Percentiles rank a stretch among this genome's conserved stretches.
phyloP scores from a whole-genome alignment of 2,797 vertebrate species.

The Poeciliopsis gracilis region DNA sequence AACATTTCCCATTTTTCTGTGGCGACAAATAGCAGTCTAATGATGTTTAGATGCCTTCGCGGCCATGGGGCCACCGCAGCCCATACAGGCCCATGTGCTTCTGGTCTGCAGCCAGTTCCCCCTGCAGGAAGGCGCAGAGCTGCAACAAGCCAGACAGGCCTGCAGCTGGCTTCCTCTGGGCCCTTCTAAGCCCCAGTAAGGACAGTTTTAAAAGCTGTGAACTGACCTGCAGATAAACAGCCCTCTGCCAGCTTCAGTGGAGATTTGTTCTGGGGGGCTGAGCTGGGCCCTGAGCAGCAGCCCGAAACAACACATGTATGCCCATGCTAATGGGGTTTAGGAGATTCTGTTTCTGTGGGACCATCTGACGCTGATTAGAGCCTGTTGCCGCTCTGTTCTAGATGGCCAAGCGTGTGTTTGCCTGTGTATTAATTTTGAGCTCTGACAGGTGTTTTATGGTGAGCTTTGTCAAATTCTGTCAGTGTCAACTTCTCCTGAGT shows the following conservation, averaged over 20 bases:
- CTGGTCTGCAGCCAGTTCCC: conserved; percentile 43
- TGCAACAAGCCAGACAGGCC: conserved; percentile 58
- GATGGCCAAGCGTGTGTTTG: conserved; percentile 46
- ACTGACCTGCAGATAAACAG: conserved; percentile 85
- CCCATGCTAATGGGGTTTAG: conserved; percentile 68
- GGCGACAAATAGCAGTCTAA: conserved; percentile 47
- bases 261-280: conserved; percentile 60
- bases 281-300: conserved; percentile 63
- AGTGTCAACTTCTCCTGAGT: conserved; percentile 38
- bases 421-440: conserved; percentile 47
- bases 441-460: conserved; percentile 40
- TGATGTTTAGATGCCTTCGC: conserved; percentile 30
- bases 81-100: conserved; percentile 31
- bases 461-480: conserved; percentile 43
- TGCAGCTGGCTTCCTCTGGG: conserved; percentile 70
- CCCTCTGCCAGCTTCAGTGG: conserved; percentile 72
- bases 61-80: conserved; percentile 24
- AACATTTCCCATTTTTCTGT: conserved; percentile 51
- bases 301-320: conserved; percentile 49
- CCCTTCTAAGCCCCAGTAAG: conserved; percentile 79
- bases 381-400: conserved; percentile 38
- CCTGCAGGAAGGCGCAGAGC: conserved; percentile 48
- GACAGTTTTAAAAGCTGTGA: conserved; percentile 85
- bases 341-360: conserved; percentile 58
- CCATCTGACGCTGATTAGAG: conserved; percentile 77